Evolutionary conservation across 2,888 invertebrate genomes (phyloP).

Genomic region (Melolontha melolontha): DNA sequence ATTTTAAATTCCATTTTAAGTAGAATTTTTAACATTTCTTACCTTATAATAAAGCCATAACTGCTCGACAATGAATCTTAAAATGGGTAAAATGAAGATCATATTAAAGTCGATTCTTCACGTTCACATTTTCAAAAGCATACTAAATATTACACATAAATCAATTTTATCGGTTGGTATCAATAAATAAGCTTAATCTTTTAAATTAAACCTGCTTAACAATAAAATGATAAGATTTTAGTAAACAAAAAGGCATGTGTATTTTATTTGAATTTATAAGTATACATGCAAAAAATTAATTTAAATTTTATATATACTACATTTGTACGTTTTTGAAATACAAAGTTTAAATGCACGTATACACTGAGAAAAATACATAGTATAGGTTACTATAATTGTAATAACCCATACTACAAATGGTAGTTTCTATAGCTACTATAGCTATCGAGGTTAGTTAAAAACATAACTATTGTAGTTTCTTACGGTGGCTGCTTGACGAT

Average conservation of each 20-base stretch:
- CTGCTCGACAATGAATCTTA: slow-evolving; percentile 7
- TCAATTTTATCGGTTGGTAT: slow-evolving; percentile 21
- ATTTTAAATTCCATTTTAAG: too few species aligned
- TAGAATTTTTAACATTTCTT: not conserved
- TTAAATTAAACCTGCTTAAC: slow-evolving; percentile 23
- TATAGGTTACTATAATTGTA: too few species aligned
- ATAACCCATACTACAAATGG: too few species aligned
- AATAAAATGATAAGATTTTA: slow-evolving; percentile 8
- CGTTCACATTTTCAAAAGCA: slow-evolving; percentile 1
- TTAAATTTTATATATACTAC: not conserved
- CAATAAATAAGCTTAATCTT: slow-evolving; percentile 21
- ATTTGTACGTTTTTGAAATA: too few species aligned
- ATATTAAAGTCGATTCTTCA: slow-evolving; percentile 3
- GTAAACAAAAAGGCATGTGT: slow-evolving; percentile 6
- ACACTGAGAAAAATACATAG: too few species aligned
- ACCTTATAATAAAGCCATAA: slow-evolving; percentile 30
- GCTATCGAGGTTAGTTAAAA: too few species aligned
- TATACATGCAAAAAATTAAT: not conserved
- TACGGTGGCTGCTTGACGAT: too few species aligned
- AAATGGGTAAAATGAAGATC: slow-evolving; percentile 15
- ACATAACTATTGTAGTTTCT: too few species aligned
- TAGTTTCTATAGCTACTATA: too few species aligned
- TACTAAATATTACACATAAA: slow-evolving; percentile 16
- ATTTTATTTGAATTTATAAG: not conserved
- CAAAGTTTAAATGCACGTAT: too few species aligned